Percentiles rank a stretch among this genome's conserved stretches.
These are phyloP conservation scores for rabbit (Oryctolagus cuniculus) DNA, from an alignment of 2,113 vertebrate genomes.

Conservation along the genomic window DNA sequence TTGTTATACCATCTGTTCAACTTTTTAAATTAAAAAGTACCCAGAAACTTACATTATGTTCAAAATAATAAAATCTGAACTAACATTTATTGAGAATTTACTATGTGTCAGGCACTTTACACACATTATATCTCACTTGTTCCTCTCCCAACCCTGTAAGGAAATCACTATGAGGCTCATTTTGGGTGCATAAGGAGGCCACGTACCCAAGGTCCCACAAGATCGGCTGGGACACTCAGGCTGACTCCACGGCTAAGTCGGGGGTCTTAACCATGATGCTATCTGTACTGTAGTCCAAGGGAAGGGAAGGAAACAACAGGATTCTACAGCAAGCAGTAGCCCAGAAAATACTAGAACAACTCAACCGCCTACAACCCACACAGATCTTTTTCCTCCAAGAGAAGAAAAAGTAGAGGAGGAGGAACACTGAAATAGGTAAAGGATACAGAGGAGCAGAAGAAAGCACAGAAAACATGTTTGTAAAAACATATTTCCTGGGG, in stretches of 20 bases:
- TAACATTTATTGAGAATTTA: constrained; percentile 11
- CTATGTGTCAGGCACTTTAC: not conserved
- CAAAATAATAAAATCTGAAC: constrained; percentile 53
- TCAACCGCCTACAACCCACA: not conserved
- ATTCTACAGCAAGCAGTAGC: not conserved
- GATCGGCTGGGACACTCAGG: not conserved
- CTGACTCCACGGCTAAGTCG: not conserved
- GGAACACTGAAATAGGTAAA: not conserved
- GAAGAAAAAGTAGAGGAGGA: constrained; percentile 6
- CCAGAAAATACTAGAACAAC: not conserved
- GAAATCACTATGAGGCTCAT: not conserved
- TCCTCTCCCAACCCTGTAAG: not conserved
- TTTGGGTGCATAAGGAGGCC: constrained; percentile 1
- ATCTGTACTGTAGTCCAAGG: not conserved
- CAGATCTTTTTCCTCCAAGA: constrained; percentile 8
- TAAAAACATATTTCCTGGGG: not conserved
- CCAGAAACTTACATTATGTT: not conserved
- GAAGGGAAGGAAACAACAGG: not conserved
- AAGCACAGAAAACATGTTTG: not conserved
- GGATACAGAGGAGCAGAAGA: not conserved
- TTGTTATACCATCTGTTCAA: not conserved
- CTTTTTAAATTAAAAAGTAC: not conserved
- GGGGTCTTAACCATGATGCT: not conserved
- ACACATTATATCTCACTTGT: not conserved
- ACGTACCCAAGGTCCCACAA: not conserved